These are phyloP conservation scores for Enteromius mattozi DNA, from an alignment of 2,797 vertebrate genomes.

Conservation along the genomic window DNA sequence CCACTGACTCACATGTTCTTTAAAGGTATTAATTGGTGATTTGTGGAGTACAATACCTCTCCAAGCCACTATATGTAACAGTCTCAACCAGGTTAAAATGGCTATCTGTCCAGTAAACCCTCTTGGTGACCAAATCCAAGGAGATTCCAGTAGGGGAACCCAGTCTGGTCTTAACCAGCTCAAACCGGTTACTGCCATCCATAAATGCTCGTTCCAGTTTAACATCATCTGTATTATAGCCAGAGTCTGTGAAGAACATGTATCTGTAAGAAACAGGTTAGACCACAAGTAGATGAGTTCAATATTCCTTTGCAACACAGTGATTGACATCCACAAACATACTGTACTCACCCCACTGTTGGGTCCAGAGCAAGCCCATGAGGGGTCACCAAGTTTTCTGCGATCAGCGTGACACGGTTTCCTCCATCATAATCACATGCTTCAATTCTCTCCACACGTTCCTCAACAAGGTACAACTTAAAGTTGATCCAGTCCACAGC, in stretches of 20 bases:
- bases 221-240: conserved; percentile 60
- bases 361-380: conserved; percentile 77
- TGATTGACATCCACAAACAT: conserved; percentile 27
- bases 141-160: conserved; percentile 75
- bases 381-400: conserved; percentile 75
- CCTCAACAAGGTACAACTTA: conserved; percentile 79
- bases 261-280: conserved; percentile 67
- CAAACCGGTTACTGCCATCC: conserved; percentile 77
- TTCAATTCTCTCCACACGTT: conserved; percentile 76
- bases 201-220: conserved; percentile 80
- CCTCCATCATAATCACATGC: conserved; percentile 74
- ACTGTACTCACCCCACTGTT: conserved; percentile 72
- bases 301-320: neutral
- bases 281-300: neutral
- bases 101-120: conserved; percentile 81
- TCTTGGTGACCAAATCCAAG: conserved; percentile 73
- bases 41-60: conserved; percentile 69
- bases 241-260: conserved; percentile 81
- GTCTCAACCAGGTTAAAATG: conserved; percentile 81
- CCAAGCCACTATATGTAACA: conserved; percentile 75
- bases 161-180: conserved; percentile 72
- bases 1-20: neutral
- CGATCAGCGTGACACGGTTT: conserved; percentile 76
- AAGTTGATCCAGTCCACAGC: conserved; percentile 81
- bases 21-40: neutral